Conservation (phyloP, 2,113 vertebrate species). For the Lonchura striata region DNA sequence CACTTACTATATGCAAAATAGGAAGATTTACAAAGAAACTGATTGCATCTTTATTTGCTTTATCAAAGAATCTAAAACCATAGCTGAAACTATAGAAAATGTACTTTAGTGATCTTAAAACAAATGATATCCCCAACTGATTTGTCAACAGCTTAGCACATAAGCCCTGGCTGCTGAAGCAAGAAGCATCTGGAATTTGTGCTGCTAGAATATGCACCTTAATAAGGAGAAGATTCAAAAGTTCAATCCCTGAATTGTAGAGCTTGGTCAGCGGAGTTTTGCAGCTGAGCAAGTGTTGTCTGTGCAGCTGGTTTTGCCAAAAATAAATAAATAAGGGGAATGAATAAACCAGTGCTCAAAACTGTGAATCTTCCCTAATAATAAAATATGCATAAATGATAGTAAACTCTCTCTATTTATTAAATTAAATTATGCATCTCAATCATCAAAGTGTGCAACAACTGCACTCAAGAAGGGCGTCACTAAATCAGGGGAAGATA, state of each 20-base stretch:
- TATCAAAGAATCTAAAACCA: slow-evolving; percentile 64
- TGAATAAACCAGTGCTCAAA: slow-evolving; percentile 12
- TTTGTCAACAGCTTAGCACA: background rate
- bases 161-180: slow-evolving; percentile 14
- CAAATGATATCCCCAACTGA: slow-evolving; percentile 39
- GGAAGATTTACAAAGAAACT: slow-evolving; percentile 71
- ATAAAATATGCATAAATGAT: slow-evolving; percentile 70
- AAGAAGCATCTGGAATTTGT: slow-evolving; percentile 58
- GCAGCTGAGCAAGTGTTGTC: slow-evolving; percentile 44
- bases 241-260: slow-evolving; percentile 52
- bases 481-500: slow-evolving; percentile 38
- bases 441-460: slow-evolving; percentile 54
- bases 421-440: slow-evolving; percentile 71
- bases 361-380: slow-evolving; percentile 68
- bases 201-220: slow-evolving; percentile 51
- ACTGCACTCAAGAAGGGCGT: slow-evolving; percentile 25
- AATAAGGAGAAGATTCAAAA: slow-evolving; percentile 49
- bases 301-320: slow-evolving; percentile 19
- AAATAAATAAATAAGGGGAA: slow-evolving; percentile 56
- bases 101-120: slow-evolving; percentile 59
- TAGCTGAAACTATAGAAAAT: slow-evolving; percentile 65
- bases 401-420: slow-evolving; percentile 71
- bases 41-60: slow-evolving; percentile 76
- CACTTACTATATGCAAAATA: slow-evolving; percentile 71
- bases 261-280: slow-evolving; percentile 67